These are phyloP conservation scores for Cenopis cana DNA, from an alignment of 2,888 invertebrate species.

Conservation along the genomic window DNA sequence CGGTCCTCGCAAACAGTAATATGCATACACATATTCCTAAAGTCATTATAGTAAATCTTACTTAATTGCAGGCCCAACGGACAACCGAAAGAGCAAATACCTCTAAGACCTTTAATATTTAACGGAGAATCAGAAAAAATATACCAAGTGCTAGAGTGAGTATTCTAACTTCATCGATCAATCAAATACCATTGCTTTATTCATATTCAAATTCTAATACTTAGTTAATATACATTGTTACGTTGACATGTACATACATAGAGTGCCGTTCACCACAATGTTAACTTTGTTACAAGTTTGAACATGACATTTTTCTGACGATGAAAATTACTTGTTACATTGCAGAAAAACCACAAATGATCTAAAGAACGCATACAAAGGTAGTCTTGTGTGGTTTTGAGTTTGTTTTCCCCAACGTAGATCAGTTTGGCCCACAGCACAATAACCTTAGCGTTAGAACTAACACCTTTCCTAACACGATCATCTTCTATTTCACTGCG, in stretches of 20 bases:
- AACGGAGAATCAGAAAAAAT: slow-evolving; percentile 87
- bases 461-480: slow-evolving; percentile 52
- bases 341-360: slow-evolving; percentile 84
- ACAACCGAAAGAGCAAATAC: slow-evolving; percentile 89
- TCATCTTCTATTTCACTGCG: slow-evolving; percentile 63
- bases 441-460: slow-evolving; percentile 50
- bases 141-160: slow-evolving; percentile 91
- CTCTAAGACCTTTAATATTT: slow-evolving; percentile 90
- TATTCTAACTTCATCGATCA: slow-evolving; percentile 53
- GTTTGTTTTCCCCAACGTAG: slow-evolving; percentile 44
- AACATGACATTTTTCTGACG: background rate
- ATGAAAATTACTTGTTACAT: slow-evolving; percentile 65
- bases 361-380: slow-evolving; percentile 83
- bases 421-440: slow-evolving; percentile 43
- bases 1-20: background rate
- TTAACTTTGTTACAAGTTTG: slow-evolving; percentile 5
- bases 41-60: background rate
- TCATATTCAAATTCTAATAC: slow-evolving; percentile 8
- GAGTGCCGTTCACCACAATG: slow-evolving; percentile 1
- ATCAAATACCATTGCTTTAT: slow-evolving; percentile 22
- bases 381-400: slow-evolving; percentile 77
- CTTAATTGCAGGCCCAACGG: slow-evolving; percentile 71
- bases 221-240: background rate
- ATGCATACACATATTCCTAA: background rate
- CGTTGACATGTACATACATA: slow-evolving; percentile 11